Evolutionary conservation across 2,888 invertebrate species (phyloP).

Genomic region (Dimorphilus gyrociliatus): DNA sequence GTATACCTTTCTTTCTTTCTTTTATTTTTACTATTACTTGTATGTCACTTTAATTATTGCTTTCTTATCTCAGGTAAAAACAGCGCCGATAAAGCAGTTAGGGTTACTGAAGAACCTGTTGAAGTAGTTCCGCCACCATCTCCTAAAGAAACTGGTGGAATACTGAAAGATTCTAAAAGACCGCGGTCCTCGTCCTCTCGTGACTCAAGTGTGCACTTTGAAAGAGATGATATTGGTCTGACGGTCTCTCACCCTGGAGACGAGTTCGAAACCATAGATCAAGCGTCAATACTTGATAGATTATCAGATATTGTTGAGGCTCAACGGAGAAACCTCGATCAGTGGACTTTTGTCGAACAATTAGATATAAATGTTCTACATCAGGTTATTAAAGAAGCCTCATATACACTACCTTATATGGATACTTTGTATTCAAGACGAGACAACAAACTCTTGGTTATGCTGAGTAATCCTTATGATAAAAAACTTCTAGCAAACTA

Average conservation of each 20-base stretch:
- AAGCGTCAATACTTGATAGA: conserved; percentile 6
- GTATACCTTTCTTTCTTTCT: too few species aligned
- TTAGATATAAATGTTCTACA: conserved; percentile 26
- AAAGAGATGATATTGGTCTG: conserved; percentile 16
- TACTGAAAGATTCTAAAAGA: too few species aligned
- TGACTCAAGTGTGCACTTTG: conserved; percentile 33
- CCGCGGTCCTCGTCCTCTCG: too few species aligned
- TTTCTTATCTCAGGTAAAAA: too few species aligned
- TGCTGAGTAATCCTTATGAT: conserved; percentile 30
- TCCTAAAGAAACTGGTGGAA: too few species aligned
- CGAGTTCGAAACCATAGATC: conserved; percentile 11
- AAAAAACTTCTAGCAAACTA: conserved; percentile 19
- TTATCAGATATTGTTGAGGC: conserved; percentile 20
- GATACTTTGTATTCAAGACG: conserved; percentile 33
- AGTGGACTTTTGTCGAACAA: conserved; percentile 37
- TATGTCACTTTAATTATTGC: too few species aligned
- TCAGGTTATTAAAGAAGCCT: conserved; percentile 27
- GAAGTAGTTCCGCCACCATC: too few species aligned
- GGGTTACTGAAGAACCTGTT: too few species aligned
- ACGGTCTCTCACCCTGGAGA: conserved; percentile 10
- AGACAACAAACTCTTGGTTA: conserved; percentile 28
- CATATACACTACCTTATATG: conserved; percentile 23
- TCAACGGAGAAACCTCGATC: conserved; percentile 29
- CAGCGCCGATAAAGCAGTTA: too few species aligned
- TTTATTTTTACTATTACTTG: too few species aligned